These are phyloP conservation scores for Esox masquinongy DNA, from an alignment of 2,797 vertebrate species.

Conservation along the genomic window DNA sequence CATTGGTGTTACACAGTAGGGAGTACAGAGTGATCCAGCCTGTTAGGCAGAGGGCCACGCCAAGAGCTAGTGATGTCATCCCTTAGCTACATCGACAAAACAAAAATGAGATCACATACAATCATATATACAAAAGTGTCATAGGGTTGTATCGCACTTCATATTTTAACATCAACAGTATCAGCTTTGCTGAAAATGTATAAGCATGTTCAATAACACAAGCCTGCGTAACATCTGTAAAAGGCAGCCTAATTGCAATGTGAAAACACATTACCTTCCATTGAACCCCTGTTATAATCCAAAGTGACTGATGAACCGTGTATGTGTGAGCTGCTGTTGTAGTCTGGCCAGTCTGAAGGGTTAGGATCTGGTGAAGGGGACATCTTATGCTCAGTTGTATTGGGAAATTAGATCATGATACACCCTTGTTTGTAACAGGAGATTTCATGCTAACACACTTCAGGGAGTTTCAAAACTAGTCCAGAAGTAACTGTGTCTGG, in stretches of 20 bases:
- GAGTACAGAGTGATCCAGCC: constrained; percentile 86
- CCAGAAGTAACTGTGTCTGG: constrained; percentile 43
- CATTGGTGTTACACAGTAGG: constrained; percentile 79
- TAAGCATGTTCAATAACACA: not conserved
- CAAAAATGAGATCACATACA: not conserved
- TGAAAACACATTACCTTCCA: constrained; percentile 5
- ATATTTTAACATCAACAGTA: not conserved
- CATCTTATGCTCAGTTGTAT: constrained; percentile 62
- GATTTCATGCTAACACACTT: constrained; percentile 31
- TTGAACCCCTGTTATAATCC: constrained; percentile 1
- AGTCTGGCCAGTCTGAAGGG: not conserved
- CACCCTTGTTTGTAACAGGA: constrained; percentile 39
- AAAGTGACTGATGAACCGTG: not conserved
- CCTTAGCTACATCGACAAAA: constrained; percentile 54
- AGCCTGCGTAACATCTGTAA: not conserved
- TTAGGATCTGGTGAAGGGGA: constrained; percentile 48
- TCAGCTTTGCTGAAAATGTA: not conserved
- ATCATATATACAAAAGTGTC: not conserved
- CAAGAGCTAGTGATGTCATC: constrained; percentile 76
- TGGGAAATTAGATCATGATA: constrained; percentile 51
- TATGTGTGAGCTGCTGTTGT: not conserved
- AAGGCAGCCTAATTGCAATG: not conserved
- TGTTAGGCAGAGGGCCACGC: constrained; percentile 78
- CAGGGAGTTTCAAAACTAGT: constrained; percentile 58
- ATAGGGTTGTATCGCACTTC: not conserved